Base-by-base conservation (phyloP, 37 sponge, comb jelly and placozoan species). In the Tethya wilhelma region DNA sequence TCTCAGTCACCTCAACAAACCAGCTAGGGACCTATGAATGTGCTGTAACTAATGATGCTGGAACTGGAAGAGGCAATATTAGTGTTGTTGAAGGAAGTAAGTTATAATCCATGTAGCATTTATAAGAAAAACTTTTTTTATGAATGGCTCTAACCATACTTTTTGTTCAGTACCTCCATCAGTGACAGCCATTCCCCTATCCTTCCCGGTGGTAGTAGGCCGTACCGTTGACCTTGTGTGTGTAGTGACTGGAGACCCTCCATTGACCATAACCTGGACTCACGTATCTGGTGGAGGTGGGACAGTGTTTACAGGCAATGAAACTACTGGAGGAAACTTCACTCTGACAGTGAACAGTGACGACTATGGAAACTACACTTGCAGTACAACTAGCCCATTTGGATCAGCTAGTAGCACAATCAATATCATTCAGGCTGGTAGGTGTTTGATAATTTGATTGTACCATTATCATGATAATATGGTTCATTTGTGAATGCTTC, bases 291-390 rank as follows among this genome's bases (percentile, higher is more conserved):
- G n/a, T 36, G 14, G 33, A 9, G 29, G 69, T 37, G 9, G 41
- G 23, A 38, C 4, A 11, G 39, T 67, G 4, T 23, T 36, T n/a
- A n/a, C n/a, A n/a, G n/a, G n/a, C n/a, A n/a, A n/a, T n/a, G n/a
- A n/a, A n/a, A n/a, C n/a, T n/a, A n/a, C n/a, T n/a, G n/a, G n/a
- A n/a, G n/a, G n/a, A n/a, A n/a, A n/a, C n/a, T n/a, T n/a, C n/a
- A n/a, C 26, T 23, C 22, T 67, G 4, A 67, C 23, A 8, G 38
- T 36, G 33, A 38, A 8, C 6, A 36, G 38, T 37, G 64, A 58
- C n/a, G 34, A 74, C 1, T 83, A 55, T 74, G 84, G 84, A 40
- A 64, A 20, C 22, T 83, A 83, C 64, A 43, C 37, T 8, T 83
- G 84, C 40, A 64, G 1, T 64, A 68, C 43, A 4, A 83, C 56